phyloP scores from a whole-genome alignment of 2,888 invertebrate species.

The Caenorhabditis sp. region DNA sequence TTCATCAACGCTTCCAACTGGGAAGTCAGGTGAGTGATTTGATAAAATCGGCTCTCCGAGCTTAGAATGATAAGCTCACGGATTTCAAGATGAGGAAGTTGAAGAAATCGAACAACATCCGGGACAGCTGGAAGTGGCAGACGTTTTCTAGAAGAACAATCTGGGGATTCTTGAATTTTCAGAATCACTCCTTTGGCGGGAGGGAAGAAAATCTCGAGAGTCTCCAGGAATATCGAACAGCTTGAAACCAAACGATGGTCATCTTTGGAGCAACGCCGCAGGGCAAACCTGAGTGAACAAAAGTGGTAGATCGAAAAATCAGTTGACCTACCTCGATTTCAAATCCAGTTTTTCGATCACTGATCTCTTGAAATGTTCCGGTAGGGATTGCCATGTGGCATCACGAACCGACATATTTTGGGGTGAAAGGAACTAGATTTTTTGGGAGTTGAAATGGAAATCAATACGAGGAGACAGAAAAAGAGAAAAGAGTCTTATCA shows the following conservation, averaged over 20 bases:
- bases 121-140: neutral
- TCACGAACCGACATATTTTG: neutral
- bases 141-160: neutral
- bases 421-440: neutral
- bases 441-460: too few species aligned
- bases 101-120: neutral
- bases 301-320: neutral
- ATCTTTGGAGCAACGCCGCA: neutral
- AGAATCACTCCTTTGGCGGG: neutral
- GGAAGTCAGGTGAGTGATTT: neutral
- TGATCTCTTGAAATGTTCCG: neutral
- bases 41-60: neutral
- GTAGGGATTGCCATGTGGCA: neutral
- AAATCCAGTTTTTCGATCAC: conserved; percentile 1
- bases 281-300: neutral
- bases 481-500: neutral
- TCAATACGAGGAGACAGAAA: neutral
- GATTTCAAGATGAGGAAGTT: neutral
- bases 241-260: neutral
- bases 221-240: neutral
- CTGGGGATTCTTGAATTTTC: conserved; percentile 4
- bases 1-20: neutral
- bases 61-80: neutral
- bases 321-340: neutral
- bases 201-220: neutral